Evolutionary conservation across 2,113 vertebrate species (phyloP).

Genomic region (Paralichthys olivaceus): DNA sequence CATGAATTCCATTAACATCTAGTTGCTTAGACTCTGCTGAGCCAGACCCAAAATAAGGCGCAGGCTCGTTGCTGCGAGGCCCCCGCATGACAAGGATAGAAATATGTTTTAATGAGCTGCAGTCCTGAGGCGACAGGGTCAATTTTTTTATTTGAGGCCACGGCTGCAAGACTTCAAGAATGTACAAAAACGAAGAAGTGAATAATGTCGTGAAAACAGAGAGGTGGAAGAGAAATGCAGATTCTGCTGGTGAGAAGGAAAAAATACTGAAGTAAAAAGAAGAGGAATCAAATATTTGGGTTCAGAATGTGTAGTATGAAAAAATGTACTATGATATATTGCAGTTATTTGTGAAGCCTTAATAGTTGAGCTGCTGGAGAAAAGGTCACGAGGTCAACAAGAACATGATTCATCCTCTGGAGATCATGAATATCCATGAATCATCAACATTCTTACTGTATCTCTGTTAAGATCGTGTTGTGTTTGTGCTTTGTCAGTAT

Average conservation of each 20-base stretch:
- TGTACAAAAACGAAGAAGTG: background rate
- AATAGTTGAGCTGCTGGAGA: background rate
- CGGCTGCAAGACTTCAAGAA: background rate
- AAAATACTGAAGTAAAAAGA: background rate
- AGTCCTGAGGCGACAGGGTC: background rate
- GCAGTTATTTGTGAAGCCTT: too few species aligned
- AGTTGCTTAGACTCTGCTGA: slow-evolving; percentile 1
- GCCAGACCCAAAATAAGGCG: slow-evolving; percentile 9
- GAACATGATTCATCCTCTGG: too few species aligned
- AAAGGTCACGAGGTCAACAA: background rate
- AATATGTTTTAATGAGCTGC: slow-evolving; percentile 52
- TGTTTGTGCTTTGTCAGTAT: too few species aligned
- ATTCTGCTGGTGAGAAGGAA: background rate
- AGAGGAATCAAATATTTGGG: background rate
- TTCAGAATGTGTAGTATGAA: background rate
- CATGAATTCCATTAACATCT: slow-evolving; percentile 47
- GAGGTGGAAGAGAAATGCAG: too few species aligned
- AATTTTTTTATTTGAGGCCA: slow-evolving; percentile 13
- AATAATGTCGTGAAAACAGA: background rate
- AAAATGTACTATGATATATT: background rate
- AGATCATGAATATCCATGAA: too few species aligned
- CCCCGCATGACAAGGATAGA: slow-evolving; percentile 27
- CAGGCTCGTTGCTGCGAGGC: slow-evolving; percentile 21
- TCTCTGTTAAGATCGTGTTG: too few species aligned
- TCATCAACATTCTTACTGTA: too few species aligned